Base-by-base conservation (phyloP, 2,888 invertebrate genomes). In the Oxytorus armatus region DNA sequence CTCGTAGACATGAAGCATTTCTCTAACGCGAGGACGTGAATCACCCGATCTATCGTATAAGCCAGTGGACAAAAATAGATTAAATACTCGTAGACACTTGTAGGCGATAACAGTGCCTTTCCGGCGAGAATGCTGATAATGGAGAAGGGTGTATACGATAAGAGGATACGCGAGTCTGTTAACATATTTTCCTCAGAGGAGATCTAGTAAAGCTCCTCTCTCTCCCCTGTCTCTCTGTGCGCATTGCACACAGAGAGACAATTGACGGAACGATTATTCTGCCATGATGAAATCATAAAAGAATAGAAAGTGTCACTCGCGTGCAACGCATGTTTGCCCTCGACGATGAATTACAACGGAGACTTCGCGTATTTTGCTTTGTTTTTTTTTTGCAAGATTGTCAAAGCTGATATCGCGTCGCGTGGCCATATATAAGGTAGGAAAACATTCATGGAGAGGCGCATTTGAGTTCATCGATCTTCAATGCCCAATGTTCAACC, bases 231-330 rank as follows among this genome's bases (percentile, higher is more conserved):
- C n/a, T n/a, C n/a, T n/a, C n/a, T n/a, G n/a, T n/a, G n/a, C n/a
- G n/a, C n/a, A 61, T 8, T 7, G 4, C 10, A 10, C 25, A 14
- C 8, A 33, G 8, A 4, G 14, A 14, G 8, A 18, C 3, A 49
- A 5, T n/a, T n/a, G n/a, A 18, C 18, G 63, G 14, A 66, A n/a
- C 33, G 25, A 69, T 69, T 8, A n/a, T 53, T 53, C 53, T 11
- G 21, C 55, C 10, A 16, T 23, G 36, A 33, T 33, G 36, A 49
- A 25, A 49, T 61, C 23, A 59, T 59, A 72, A 59, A 49, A 59
- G 23, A 36, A 23, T 57, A 23, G 16, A 29, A 69, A 29, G 33
- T 57, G 59, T 72, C 70, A 72, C 49, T 11, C 70, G 23, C 3
- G 55, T 18, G 55, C n/a, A 7, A 25, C 14, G 25, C 5, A 16